These are phyloP conservation scores for Pangasius sanitwongsei DNA, from an alignment of 2,797 vertebrate genomes.

Conservation along the genomic window DNA sequence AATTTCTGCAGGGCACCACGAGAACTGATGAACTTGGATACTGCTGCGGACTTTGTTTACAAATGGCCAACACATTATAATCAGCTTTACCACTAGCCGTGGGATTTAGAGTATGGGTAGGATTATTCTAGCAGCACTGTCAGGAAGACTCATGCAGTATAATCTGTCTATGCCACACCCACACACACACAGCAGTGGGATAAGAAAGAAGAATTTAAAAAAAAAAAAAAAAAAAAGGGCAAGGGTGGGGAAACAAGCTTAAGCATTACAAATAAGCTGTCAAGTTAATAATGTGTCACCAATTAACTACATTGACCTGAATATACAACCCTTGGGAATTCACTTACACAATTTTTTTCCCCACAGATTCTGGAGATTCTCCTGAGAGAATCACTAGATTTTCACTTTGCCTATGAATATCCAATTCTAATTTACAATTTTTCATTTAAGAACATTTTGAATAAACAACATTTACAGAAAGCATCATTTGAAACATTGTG, in stretches of 20 bases:
- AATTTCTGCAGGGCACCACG: slow-evolving; percentile 7
- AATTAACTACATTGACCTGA: slow-evolving; percentile 10
- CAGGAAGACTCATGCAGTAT: slow-evolving; percentile 40
- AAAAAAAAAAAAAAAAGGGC: background rate
- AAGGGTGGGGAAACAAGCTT: background rate
- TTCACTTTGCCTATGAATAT: background rate
- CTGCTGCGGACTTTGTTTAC: slow-evolving; percentile 63
- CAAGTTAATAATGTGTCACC: background rate
- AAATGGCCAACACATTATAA: slow-evolving; percentile 74
- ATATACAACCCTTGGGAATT: slow-evolving; percentile 10
- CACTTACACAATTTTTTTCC: background rate
- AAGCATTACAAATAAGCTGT: background rate
- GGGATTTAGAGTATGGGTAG: slow-evolving; percentile 64
- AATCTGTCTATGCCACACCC: slow-evolving; percentile 16
- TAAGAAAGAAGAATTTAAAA: background rate
- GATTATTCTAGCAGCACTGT: slow-evolving; percentile 46
- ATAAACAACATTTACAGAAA: background rate
- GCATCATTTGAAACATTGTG: background rate
- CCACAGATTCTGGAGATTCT: background rate
- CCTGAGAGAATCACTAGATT: background rate
- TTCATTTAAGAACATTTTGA: background rate
- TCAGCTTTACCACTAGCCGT: slow-evolving; percentile 72
- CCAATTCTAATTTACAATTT: background rate
- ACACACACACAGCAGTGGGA: slow-evolving; percentile 2
- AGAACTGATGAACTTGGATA: slow-evolving; percentile 24